Evolutionary conservation across 2,797 vertebrate species (phyloP).

Genomic region (Gallinago solitaria): DNA sequence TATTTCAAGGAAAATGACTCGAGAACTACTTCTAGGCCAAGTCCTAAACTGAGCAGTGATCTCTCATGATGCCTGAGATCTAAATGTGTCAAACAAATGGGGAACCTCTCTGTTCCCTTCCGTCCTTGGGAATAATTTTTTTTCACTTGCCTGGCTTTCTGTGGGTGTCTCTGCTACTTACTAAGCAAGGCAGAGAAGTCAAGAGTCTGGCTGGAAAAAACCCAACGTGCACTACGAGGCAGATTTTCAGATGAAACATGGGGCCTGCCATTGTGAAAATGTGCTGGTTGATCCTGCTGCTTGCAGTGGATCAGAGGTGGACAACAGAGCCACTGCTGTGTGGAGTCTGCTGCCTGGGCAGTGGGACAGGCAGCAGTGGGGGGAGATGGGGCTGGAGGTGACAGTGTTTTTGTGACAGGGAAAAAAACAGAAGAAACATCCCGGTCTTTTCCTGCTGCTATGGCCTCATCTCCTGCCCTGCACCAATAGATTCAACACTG

Average conservation of each 20-base stretch:
- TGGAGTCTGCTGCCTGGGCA: background rate
- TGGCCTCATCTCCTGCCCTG: background rate
- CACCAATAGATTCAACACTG: background rate
- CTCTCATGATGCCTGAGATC: background rate
- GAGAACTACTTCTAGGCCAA: background rate
- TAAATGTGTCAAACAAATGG: background rate
- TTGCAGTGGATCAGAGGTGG: background rate
- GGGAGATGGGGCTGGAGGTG: background rate
- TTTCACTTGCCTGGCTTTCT: background rate
- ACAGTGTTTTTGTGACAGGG: background rate
- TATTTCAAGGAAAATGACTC: background rate
- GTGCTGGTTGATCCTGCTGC: background rate
- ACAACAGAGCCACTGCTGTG: background rate
- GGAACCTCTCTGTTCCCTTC: background rate
- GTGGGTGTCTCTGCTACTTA: background rate
- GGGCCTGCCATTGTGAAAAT: background rate
- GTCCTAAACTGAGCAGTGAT: background rate
- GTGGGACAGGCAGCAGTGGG: accelerated
- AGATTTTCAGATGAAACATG: background rate
- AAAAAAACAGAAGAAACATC: background rate
- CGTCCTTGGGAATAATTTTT: background rate
- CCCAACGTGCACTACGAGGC: accelerated
- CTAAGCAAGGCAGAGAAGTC: background rate
- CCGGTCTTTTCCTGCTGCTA: background rate
- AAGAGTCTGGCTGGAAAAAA: background rate